Percentiles rank a stretch among this genome's conserved stretches.
Evolutionary conservation across 92 coral and sea anemone genomes (phyloP).

Genomic region (Zoanthus gigantus): DNA sequence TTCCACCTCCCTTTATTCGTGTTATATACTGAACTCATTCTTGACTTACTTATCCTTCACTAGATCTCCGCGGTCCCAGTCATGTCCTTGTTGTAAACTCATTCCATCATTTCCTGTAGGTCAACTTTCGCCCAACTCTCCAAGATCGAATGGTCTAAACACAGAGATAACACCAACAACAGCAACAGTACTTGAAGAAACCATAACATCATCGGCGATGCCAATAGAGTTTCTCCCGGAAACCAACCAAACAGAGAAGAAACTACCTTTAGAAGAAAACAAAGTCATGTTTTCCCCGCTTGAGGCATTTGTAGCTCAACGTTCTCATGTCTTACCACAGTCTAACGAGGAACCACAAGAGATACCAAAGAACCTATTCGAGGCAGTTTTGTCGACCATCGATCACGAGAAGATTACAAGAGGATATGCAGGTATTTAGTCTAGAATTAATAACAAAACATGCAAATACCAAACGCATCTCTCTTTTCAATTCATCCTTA

Average conservation of each 20-base stretch:
- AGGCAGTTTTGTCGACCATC: slow-evolving; percentile 41
- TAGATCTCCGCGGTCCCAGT: too few relatives aligned
- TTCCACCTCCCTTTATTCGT: too few relatives aligned
- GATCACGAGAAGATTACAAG: slow-evolving; percentile 18
- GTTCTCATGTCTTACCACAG: not conserved
- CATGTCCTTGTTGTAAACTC: not conserved
- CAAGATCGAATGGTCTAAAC: not conserved
- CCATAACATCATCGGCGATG: not conserved
- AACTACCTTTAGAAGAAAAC: slow-evolving; percentile 10
- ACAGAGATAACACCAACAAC: not conserved
- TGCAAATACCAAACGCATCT: too few relatives aligned
- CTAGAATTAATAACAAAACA: too few relatives aligned
- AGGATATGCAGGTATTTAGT: not conserved
- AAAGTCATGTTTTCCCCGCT: slow-evolving; percentile 24
- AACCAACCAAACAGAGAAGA: not conserved
- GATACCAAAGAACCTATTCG: slow-evolving; percentile 35
- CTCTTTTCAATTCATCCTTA: too few relatives aligned
- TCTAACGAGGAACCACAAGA: not conserved
- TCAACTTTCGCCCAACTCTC: not conserved
- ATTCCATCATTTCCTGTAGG: not conserved
- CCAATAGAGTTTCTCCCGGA: slow-evolving; percentile 1
- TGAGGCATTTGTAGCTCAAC: slow-evolving; percentile 22
- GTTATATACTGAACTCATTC: too few relatives aligned
- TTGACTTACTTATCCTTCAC: too few relatives aligned
- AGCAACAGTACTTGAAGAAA: not conserved